phyloP scores from a whole-genome alignment of 1,140 invertebrate species.

The Gonatopus flavifemur region DNA sequence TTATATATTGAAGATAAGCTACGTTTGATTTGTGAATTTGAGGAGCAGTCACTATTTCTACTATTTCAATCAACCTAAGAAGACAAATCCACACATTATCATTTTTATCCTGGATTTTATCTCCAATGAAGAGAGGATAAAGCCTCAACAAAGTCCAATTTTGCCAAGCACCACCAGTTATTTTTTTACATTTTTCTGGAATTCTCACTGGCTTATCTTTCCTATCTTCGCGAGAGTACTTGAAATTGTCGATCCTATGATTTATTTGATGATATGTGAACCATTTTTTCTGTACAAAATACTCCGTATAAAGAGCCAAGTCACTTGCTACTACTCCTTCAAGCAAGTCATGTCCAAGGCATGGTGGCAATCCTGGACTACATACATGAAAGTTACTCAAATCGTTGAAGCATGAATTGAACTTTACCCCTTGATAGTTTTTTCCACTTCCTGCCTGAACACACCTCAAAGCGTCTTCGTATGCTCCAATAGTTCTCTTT shows the following conservation, averaged over 20 bases:
- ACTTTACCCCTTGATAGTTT: no score
- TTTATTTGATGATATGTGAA: neutral
- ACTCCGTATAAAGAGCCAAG: no score
- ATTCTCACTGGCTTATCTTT: neutral
- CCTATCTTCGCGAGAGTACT: neutral
- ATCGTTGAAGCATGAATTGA: no score
- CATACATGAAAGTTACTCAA: no score
- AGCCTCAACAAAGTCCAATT: constrained; percentile 15
- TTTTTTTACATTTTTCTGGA: neutral
- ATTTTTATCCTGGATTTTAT: constrained; percentile 15
- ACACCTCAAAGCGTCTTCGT: no score
- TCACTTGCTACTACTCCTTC: no score
- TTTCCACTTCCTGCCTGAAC: no score
- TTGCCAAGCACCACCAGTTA: neutral
- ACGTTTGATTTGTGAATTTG: constrained; percentile 14
- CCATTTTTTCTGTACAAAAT: neutral
- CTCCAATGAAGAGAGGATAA: constrained; percentile 16
- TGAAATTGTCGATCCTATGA: neutral
- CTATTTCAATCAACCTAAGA: constrained; percentile 16
- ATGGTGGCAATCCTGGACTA: no score
- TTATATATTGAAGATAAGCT: constrained; percentile 14
- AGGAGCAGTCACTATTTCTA: no score
- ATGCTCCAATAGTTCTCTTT: no score
- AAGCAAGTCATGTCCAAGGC: no score
- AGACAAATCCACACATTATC: constrained; percentile 14